These are phyloP conservation scores for Sphaerophoria rueppellii DNA, from an alignment of 2,888 invertebrate species.

Conservation along the genomic window DNA sequence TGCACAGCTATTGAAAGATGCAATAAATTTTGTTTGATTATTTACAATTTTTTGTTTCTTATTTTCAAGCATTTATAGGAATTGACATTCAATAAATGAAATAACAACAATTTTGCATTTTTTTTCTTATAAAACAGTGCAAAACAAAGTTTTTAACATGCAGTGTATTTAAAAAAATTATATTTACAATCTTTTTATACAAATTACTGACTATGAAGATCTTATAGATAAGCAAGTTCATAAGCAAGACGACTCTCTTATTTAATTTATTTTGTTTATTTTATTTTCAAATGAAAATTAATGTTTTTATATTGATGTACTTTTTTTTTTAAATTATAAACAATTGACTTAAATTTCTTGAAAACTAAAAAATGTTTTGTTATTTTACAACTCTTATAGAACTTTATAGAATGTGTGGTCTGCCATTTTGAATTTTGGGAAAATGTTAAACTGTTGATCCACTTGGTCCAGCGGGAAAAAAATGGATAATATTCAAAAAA, in stretches of 20 bases:
- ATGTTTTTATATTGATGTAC: too few relatives aligned
- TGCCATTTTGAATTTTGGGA: too few relatives aligned
- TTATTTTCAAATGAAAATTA: background rate
- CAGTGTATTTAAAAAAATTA: background rate
- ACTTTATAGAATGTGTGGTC: too few relatives aligned
- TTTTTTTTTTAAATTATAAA: too few relatives aligned
- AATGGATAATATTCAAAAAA: too few relatives aligned
- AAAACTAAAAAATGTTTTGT: too few relatives aligned
- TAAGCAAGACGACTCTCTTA: slow-evolving; percentile 57
- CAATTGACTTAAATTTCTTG: too few relatives aligned
- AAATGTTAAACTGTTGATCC: too few relatives aligned
- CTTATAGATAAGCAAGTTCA: slow-evolving; percentile 57
- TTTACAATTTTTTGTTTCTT: slow-evolving; percentile 56
- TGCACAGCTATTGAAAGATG: slow-evolving; percentile 74
- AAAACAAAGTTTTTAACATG: slow-evolving; percentile 74
- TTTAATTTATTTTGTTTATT: background rate
- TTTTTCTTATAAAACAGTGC: slow-evolving; percentile 74
- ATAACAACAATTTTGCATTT: slow-evolving; percentile 70
- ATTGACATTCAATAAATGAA: slow-evolving; percentile 63
- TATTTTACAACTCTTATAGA: too few relatives aligned
- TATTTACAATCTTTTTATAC: slow-evolving; percentile 18
- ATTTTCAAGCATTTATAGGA: slow-evolving; percentile 62
- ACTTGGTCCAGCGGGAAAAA: too few relatives aligned
- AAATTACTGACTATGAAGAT: background rate
- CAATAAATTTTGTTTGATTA: slow-evolving; percentile 59